Conservation (phyloP, 2,797 vertebrate species). For the Varecia variegata region DNA sequence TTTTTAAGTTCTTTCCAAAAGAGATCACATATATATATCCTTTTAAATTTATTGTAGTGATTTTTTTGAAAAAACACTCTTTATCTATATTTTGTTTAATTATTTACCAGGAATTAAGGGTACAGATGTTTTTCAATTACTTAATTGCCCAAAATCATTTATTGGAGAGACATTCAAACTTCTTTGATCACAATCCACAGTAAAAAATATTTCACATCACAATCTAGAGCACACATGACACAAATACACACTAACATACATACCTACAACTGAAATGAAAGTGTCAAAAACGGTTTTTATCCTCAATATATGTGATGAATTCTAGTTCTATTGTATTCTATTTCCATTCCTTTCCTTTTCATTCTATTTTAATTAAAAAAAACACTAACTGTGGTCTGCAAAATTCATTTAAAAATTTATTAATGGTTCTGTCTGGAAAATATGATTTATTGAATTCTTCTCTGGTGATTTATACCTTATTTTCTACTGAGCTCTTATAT, state of each 20-base stretch:
- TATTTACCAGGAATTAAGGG: background rate
- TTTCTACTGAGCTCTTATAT: constrained; percentile 15
- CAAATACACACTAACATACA: background rate
- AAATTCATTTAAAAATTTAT: background rate
- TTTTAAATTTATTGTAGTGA: background rate
- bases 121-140: background rate
- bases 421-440: background rate
- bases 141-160: background rate
- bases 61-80: background rate
- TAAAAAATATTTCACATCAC: background rate
- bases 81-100: background rate
- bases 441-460: background rate
- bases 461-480: background rate
- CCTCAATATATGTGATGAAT: background rate
- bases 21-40: background rate
- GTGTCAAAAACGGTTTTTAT: background rate
- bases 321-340: background rate
- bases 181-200: background rate
- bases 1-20: background rate
- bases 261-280: background rate
- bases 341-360: background rate
- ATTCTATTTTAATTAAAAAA: background rate
- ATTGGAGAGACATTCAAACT: background rate
- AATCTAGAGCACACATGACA: background rate
- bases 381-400: background rate